Evolutionary conservation across 2,113 vertebrate species (phyloP), one percentile per base, ranked within the genome.

Genomic region (Scomber colias): DNA sequence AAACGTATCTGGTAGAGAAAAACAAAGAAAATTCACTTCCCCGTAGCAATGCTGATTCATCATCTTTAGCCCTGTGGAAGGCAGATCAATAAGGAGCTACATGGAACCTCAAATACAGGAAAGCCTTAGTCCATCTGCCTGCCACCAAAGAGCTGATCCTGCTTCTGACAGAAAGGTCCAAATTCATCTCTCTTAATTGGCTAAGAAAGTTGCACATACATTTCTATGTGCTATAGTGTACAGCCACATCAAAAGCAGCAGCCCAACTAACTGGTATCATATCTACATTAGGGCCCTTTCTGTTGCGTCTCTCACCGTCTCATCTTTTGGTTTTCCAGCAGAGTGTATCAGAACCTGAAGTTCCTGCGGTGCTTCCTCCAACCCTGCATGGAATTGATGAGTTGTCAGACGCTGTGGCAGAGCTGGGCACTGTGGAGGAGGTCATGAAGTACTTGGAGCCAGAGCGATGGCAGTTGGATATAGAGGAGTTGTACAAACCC

Each of bases 391-490:
- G 95, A 0, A 86, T 98, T 63, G 97, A 99, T 71, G 93, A 96
- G 44, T 82, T 99, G 48, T 97, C 96, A 55, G 96, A 97, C 0
- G 95, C 95, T 0, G 95, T 99, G 4, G 89, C 95, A 14, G 95
- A 87, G 6, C 96, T 99, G 9, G 93, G 94, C 74, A 99, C 97
- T 0, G 91, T 99, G 92, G 98, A 99, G 93, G 97, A 99, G 79
- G 96, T 99, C n/a, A 97, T 99, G 93, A 96, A 96, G 40, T 99
- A 97, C 74, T 95, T 99, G 24, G 98, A 99, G 84, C 98, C 98
- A 0, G 98, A 99, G 4, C 93, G 96, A 67, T 99, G 98, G 98
- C 97, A 97, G 63, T 87, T 97, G 91, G 98, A 99, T 87, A 95
- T 99, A 91, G 98, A 99, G 65, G 97, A 99, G 69, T 73, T 99